Percentiles rank a stretch among this genome's conserved stretches.
These are phyloP conservation scores for Netelia melanura DNA, from an alignment of 2,888 invertebrate genomes.

Conservation along the genomic window DNA sequence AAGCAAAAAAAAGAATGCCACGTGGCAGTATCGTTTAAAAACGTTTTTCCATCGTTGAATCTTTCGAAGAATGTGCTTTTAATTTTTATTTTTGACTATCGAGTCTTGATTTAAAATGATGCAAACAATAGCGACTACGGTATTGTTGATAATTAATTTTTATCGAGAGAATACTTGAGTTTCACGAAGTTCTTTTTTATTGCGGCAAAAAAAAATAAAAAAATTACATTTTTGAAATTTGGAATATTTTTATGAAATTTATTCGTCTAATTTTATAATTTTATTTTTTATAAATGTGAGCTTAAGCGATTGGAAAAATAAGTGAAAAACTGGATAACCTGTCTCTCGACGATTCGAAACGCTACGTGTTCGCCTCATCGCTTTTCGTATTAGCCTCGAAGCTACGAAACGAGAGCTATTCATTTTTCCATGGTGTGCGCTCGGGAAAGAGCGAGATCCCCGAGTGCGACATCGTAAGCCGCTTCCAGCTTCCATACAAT, in stretches of 20 bases:
- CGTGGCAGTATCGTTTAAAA: background rate
- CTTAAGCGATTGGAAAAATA: slow-evolving; percentile 5
- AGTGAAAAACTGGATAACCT: slow-evolving; percentile 30
- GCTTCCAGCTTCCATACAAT: slow-evolving; percentile 57
- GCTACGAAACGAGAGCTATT: slow-evolving; percentile 37
- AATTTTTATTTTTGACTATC: too few species aligned
- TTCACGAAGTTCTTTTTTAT: background rate
- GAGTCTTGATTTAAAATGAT: too few species aligned
- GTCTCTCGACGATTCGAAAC: background rate
- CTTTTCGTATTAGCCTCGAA: slow-evolving; percentile 24
- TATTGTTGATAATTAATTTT: too few species aligned
- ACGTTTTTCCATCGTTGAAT: too few species aligned
- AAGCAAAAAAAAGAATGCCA: background rate
- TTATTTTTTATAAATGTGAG: background rate
- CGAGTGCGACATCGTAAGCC: slow-evolving; percentile 53
- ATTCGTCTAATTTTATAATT: slow-evolving; percentile 8
- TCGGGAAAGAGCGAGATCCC: slow-evolving; percentile 10
- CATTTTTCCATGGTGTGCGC: slow-evolving; percentile 32
- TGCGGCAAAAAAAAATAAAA: background rate
- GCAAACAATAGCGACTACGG: too few species aligned
- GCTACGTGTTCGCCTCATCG: background rate
- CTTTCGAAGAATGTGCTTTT: too few species aligned
- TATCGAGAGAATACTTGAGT: too few species aligned
- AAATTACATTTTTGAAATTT: background rate
- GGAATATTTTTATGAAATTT: background rate